Conservation (phyloP, 2,888 invertebrate genomes). For the Melipona beecheii region DNA sequence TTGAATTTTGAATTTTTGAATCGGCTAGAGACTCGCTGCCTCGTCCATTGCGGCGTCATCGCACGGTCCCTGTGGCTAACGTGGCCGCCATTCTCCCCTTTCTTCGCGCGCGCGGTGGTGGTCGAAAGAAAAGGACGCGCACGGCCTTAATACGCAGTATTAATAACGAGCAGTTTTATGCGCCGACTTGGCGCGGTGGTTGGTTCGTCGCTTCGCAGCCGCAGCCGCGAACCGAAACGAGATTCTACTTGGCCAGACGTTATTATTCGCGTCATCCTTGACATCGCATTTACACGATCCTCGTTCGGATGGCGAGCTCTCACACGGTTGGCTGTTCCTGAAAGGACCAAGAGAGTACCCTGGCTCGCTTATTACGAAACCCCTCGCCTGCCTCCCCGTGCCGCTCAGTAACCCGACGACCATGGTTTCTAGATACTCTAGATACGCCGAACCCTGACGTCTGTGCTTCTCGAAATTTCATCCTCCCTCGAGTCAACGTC, state of each 20-base stretch:
- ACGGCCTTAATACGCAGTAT: constrained; percentile 52
- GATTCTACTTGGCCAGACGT: constrained; percentile 43
- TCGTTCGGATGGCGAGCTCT: constrained; percentile 28
- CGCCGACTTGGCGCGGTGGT: constrained; percentile 24
- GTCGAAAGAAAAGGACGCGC: background rate
- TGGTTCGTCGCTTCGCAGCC: constrained; percentile 1
- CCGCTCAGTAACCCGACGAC: background rate
- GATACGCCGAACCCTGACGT: background rate
- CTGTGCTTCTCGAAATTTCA: background rate
- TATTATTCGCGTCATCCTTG: constrained; percentile 57
- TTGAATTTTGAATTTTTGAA: too few species aligned
- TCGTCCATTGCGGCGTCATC: too few species aligned
- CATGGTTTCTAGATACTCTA: too few species aligned
- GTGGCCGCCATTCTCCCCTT: background rate
- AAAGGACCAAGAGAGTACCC: constrained; percentile 44
- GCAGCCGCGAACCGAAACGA: constrained; percentile 30
- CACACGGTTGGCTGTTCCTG: constrained; percentile 52
- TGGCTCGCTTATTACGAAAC: constrained; percentile 54
- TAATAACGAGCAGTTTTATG: constrained; percentile 47
- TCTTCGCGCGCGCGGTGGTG: background rate
- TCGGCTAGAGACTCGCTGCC: too few species aligned
- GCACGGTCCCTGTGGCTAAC: too few species aligned
- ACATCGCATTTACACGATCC: constrained; percentile 50
- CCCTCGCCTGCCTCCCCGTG: background rate
- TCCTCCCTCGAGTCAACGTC: background rate